phyloP scores from a whole-genome alignment of 64 coral and sea anemone genomes.

The Trachythela sp. region DNA sequence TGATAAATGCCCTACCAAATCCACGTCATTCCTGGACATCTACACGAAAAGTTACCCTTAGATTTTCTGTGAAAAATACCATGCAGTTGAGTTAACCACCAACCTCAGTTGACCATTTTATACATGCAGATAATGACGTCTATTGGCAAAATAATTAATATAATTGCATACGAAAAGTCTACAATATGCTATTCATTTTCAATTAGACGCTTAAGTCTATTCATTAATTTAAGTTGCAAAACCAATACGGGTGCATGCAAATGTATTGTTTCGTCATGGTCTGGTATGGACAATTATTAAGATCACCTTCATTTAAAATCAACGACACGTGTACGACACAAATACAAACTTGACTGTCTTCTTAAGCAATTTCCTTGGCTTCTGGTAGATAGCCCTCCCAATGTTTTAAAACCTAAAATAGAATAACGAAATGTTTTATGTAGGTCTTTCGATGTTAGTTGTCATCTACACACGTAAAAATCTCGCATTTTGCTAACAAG shows the following conservation, averaged over 20 bases:
- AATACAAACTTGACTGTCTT: not conserved
- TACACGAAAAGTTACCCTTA: too few species aligned
- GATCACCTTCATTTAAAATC: not conserved
- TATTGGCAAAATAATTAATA: not conserved
- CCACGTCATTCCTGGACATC: too few species aligned
- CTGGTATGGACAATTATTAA: not conserved
- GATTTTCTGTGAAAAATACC: too few species aligned
- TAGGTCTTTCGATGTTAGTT: not conserved
- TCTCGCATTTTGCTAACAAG: too few species aligned
- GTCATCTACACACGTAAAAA: too few species aligned
- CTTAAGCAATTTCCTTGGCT: conserved; percentile 93
- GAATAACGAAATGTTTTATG: not conserved
- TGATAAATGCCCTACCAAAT: too few species aligned
- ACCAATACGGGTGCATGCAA: not conserved
- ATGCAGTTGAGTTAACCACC: too few species aligned
- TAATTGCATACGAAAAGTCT: conserved; percentile 3
- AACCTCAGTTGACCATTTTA: too few species aligned
- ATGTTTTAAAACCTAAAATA: conserved; percentile 75
- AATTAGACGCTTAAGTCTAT: not conserved
- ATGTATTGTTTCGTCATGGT: not conserved
- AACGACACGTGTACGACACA: not conserved
- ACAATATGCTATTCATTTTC: not conserved
- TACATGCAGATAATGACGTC: too few species aligned
- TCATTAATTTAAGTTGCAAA: not conserved
- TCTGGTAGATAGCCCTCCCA: conserved; percentile 97